phyloP scores from a whole-genome alignment of 2,797 vertebrate genomes.

The Gymnoscopelus braueri region DNA sequence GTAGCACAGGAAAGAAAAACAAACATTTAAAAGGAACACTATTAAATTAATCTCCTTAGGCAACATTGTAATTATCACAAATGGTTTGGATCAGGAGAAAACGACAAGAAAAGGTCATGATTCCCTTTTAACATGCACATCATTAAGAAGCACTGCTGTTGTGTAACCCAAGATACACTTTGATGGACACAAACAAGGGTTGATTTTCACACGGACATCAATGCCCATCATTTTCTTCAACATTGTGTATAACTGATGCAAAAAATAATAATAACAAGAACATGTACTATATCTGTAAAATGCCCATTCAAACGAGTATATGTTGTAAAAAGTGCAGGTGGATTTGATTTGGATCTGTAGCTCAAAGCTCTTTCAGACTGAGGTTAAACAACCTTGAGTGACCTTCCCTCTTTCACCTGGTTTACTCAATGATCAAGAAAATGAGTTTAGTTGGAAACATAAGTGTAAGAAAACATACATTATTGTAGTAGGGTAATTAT shows the following conservation, averaged over 20 bases:
- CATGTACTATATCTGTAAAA: slow-evolving; percentile 44
- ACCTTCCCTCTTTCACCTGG: neutral
- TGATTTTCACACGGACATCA: neutral
- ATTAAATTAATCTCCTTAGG: slow-evolving; percentile 41
- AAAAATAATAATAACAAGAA: slow-evolving; percentile 34
- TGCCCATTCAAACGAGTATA: slow-evolving; percentile 22
- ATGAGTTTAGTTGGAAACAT: no score
- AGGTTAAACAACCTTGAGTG: slow-evolving; percentile 14
- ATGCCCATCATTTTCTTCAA: neutral
- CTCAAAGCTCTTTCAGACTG: slow-evolving; percentile 18
- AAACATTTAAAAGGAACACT: slow-evolving; percentile 24
- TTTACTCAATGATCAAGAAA: neutral
- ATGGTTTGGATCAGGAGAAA: slow-evolving; percentile 8
- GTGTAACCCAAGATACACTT: neutral
- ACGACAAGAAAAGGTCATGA: slow-evolving; percentile 16
- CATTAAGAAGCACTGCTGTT: neutral
- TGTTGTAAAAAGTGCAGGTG: slow-evolving; percentile 25
- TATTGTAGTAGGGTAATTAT: no score
- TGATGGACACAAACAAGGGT: neutral
- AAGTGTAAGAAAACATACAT: no score
- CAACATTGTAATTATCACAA: slow-evolving; percentile 24
- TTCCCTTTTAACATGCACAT: slow-evolving; percentile 22
- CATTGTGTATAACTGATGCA: slow-evolving; percentile 20
- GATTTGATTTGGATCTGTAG: slow-evolving; percentile 26
- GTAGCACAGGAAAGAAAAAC: slow-evolving; percentile 11